Base-by-base conservation (phyloP, 92 coral and sea anemone genomes). In the Galaxea fascicularis region DNA sequence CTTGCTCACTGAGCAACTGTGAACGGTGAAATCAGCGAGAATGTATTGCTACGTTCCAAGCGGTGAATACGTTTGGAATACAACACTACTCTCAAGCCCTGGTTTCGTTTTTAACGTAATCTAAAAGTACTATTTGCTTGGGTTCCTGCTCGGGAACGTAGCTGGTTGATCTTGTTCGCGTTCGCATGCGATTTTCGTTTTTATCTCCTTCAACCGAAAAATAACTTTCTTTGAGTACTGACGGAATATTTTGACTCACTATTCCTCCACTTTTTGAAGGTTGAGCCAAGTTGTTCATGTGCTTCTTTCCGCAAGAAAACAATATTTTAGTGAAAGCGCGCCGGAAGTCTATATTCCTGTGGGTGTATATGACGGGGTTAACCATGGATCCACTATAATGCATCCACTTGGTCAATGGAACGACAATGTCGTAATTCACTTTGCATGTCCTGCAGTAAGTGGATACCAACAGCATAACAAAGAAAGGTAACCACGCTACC, bases 361-460 rank as follows among this genome's bases (percentile, higher is more conserved):
- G 93, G 4, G 98, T 94, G 87, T 95, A 95, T 31, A 95, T 95
- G 52, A 95, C 58, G 0, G 98, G 98, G 60, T 95, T 95, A 0
- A 95, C 95, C 89, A 92, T 83, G 14, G 98, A 95, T 20, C 98
- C 98, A 59, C 95, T 89, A 85, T 95, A 95, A 72, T 95, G 98
- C 96, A 95, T 89, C 98, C 98, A 95, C 57, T 95, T 95, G 16
- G 89, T 91, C 11, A 90, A 78, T 25, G 95, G 90, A 21, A 93
- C 70, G 3, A 89, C 66, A 13, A 92, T 64, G 1, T 46, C 21
- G 65, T 73, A 82, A 9, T 91, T 91, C 28, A 95, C 84, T 45
- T 52, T 0, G 27, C 94, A 88, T 9, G 80, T 66, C 31, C 6
- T 22, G 53, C 93, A 90, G 85, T 90, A 94, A 35, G 83, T 69